Base-by-base conservation (phyloP, 1,140 invertebrate species). In the Ditylenchus dipsaci region DNA sequence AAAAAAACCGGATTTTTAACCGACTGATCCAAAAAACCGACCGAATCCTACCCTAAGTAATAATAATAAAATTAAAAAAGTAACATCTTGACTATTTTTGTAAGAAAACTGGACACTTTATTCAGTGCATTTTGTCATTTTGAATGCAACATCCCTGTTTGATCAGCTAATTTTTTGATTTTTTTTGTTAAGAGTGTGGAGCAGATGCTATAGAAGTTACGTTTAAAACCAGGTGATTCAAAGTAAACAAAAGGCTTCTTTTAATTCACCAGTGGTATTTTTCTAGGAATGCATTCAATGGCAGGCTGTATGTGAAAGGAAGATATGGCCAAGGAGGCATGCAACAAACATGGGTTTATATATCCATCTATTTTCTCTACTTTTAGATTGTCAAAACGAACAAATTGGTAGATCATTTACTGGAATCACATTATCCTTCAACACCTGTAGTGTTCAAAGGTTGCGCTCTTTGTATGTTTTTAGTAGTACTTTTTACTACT, bases 291-390 rank as follows among this genome's bases (percentile, higher is more conserved):
- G 63, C 71, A 45, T 79, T 79, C 73, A 67, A 80, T 42, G 77
- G 77, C 38, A 76, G 77, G n/a, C 73, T 79, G 42, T 79, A 78
- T 62, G 77, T 80, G 13, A 79, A 78, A 58, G 77, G 77, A 59
- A 65, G 72, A 23, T 77, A 64, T 57, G 72, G 75, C 30, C 72
- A 78, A 38, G 58, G 43, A 23, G 33, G 33, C 33, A 38, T 38
- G 33, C n/a, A n/a, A n/a, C n/a, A n/a, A 38, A 38, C 33, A 38
- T n/a, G n/a, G 33, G 3, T 38, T 38, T 38, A 38, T 38, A 5
- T 38, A 3, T 38, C 3, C 33, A 5, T 11, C 11, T 38, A 5
- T 38, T 38, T 38, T 38, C 33, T 38, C 33, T 38, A 38, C 3
- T 38, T 38, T 38, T 3, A 38, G 78, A 74, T 17, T 79, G 77